A percentile compares a stretch with the other conserved stretches of the same genome.
These are phyloP conservation scores for Drosophila willistoni DNA, from an alignment of 1,140 invertebrate species.

Conservation along the genomic window DNA sequence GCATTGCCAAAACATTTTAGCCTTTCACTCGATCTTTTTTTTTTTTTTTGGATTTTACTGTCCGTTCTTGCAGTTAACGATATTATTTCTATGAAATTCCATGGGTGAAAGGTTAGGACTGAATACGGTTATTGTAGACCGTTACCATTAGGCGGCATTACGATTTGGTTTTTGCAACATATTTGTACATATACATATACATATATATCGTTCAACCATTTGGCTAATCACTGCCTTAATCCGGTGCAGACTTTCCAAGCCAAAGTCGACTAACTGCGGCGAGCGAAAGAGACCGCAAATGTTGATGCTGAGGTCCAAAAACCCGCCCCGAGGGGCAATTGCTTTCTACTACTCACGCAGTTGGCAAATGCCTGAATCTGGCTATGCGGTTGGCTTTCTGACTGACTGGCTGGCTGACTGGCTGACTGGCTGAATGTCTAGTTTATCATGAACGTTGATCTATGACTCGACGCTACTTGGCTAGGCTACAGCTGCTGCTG, in stretches of 20 bases:
- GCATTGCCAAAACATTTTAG: too few species aligned
- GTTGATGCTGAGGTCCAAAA: conserved; percentile 20
- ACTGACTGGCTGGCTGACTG: conserved; percentile 28
- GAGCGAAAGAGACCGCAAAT: conserved; percentile 36
- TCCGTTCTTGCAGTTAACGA: too few species aligned
- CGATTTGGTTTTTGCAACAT: too few species aligned
- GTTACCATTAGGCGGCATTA: conserved; percentile 28
- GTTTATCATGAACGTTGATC: conserved; percentile 78
- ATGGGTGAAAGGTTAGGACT: conserved; percentile 13
- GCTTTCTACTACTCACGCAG: conserved; percentile 55
- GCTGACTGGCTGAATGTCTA: conserved; percentile 25
- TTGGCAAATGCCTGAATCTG: conserved; percentile 22
- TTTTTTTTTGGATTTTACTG: too few species aligned
- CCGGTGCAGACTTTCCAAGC: conserved; percentile 70
- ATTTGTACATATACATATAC: neutral
- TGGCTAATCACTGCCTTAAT: conserved; percentile 61
- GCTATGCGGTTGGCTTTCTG: conserved; percentile 20
- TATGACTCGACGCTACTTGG: conserved; percentile 65
- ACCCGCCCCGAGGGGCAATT: conserved; percentile 42
- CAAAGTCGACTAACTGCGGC: conserved; percentile 9
- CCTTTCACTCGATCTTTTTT: too few species aligned
- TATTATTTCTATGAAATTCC: too few species aligned
- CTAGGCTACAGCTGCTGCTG: conserved; percentile 28
- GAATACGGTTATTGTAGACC: neutral
- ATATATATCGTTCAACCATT: conserved; percentile 22